Conservation (phyloP, 2,888 invertebrate species). For the Dermolepida albohirtum region DNA sequence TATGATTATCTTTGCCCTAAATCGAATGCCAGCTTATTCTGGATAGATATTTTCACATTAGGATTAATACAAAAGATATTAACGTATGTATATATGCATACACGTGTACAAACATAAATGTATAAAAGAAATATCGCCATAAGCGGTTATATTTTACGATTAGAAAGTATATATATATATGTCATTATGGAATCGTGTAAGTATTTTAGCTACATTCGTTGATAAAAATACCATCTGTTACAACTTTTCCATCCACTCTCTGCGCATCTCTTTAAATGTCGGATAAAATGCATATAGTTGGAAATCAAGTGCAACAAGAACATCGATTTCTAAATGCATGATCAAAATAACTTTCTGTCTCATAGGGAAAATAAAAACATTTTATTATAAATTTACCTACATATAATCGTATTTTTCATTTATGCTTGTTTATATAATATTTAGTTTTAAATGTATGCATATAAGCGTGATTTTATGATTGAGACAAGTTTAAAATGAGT, state of each 20-base stretch:
- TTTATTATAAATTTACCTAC: not conserved
- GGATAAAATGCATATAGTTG: constrained; percentile 18
- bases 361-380: constrained; percentile 1
- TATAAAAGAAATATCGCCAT: constrained; percentile 22
- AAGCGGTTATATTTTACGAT: constrained; percentile 35
- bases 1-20: constrained; percentile 12
- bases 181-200: not conserved
- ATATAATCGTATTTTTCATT: not conserved
- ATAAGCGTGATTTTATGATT: too few relatives aligned
- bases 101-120: not conserved
- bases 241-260: constrained; percentile 16
- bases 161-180: constrained; percentile 29
- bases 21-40: constrained; percentile 14
- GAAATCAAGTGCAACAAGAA: constrained; percentile 19
- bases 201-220: constrained; percentile 1
- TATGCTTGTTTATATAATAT: not conserved
- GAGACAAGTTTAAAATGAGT: too few relatives aligned
- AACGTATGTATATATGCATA: not conserved
- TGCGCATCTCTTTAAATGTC: constrained; percentile 1
- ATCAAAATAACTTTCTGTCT: constrained; percentile 11
- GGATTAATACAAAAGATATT: not conserved
- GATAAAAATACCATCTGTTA: constrained; percentile 18
- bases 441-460: not conserved
- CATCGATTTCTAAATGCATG: constrained; percentile 15
- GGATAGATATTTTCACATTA: too few relatives aligned